Base-by-base conservation (phyloP, 2,888 invertebrate species). In the Lithophane ornitopus region DNA sequence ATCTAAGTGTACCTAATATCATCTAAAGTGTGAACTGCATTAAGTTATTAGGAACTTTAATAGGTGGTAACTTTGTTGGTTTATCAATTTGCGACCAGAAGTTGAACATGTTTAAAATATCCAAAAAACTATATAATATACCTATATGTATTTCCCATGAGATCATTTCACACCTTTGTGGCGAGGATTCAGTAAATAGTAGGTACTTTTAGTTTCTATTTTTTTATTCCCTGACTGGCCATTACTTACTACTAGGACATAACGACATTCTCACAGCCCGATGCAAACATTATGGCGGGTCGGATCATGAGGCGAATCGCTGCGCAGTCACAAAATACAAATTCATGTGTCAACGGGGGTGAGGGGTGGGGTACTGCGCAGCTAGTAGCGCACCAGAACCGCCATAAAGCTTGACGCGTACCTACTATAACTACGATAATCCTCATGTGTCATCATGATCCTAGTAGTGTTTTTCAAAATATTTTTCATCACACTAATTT, bases 81-180 rank as follows among this genome's bases (percentile, higher is more conserved):
- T 28, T 34, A 70, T 19, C 0, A 44, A 62, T 80, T 66, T 56
- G 34, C 74, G 7, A 39, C 7, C 14, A 39, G 11, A 41, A 54
- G 14, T 14, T 67, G 41, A 49, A 44, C 22, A 12, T 59, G 3
- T 46, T 3, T 59, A 39, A 67, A 39, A 34, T 28, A 28, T 9
- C 22, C 16, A 59, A 70, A 28, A 41, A 2, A 3, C 9, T 0
- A 68, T 16, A 12, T 3, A 16, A 68, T 16, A 12, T 3, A 16
- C n/a, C 2, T 3, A 4, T 28, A 2, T 14, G 28, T 56, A 28
- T 41, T 49, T 58, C 44, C 16, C 28, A 58, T 56, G 67, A 63
- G 26, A 61, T 76, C 76, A 76, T 52, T 65, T n/a, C 41, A 59
- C 71, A 44, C 28, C 7, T 74, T 14, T 56, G 39, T 22, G 7